These are phyloP conservation scores for Triplophysa yarkandensis DNA, from an alignment of 2,797 vertebrate species.

Conservation along the genomic window DNA sequence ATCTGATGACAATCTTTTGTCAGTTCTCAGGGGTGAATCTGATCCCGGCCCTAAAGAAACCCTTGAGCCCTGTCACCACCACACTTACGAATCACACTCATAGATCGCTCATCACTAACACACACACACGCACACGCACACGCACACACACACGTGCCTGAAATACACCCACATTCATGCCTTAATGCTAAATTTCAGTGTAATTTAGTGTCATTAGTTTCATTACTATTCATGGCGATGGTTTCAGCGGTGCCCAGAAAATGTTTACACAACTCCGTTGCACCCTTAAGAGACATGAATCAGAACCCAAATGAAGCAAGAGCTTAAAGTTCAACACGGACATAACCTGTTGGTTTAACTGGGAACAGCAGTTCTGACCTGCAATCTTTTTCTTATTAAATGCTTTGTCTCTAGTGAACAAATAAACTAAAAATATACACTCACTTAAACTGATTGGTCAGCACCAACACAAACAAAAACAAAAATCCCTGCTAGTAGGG, in stretches of 20 bases:
- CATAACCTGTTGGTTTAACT: neutral
- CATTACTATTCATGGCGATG: neutral
- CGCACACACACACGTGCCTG: neutral
- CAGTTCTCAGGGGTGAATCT: constrained; percentile 28
- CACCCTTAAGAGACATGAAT: neutral
- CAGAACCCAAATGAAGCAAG: neutral
- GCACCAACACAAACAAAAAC: too few species aligned
- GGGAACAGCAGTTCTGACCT: neutral
- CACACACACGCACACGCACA: neutral
- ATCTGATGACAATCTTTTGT: constrained; percentile 26
- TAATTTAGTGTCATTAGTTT: neutral
- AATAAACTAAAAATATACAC: neutral
- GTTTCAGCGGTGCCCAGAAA: neutral
- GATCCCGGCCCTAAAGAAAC: constrained; percentile 17
- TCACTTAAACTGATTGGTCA: neutral
- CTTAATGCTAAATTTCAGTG: neutral
- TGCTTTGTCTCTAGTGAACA: neutral
- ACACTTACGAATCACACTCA: neutral
- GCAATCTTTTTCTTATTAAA: neutral
- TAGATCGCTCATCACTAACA: neutral
- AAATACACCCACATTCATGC: neutral
- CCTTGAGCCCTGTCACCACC: constrained; percentile 15
- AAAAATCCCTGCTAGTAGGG: too few species aligned
- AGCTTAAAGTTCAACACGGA: neutral
- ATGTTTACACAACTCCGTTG: neutral